A percentile compares a stretch with the other conserved stretches of the same genome.
phyloP scores from a whole-genome alignment of 2,113 vertebrate genomes.

The Solea solea region DNA sequence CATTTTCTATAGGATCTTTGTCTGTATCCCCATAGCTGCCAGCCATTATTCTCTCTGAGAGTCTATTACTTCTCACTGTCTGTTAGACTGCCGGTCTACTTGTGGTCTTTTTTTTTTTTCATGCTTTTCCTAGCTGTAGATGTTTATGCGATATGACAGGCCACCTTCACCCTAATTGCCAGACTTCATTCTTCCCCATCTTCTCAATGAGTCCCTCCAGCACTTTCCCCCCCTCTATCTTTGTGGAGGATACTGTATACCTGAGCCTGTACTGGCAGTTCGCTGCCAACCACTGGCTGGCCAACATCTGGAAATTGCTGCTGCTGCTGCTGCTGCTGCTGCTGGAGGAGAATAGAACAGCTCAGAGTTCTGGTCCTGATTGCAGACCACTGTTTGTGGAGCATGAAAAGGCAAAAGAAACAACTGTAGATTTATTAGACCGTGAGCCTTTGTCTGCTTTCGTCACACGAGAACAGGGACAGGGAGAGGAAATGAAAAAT shows the following conservation, averaged over 20 bases:
- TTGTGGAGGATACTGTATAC: constrained; percentile 43
- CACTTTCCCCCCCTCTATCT: constrained; percentile 5
- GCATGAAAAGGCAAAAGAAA: constrained; percentile 66
- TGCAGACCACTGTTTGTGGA: constrained; percentile 53
- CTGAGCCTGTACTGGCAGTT: constrained; percentile 48
- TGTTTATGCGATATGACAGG: constrained; percentile 21
- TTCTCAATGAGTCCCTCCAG: constrained; percentile 22
- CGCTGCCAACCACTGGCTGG: constrained; percentile 52
- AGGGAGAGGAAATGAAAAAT: constrained; percentile 24
- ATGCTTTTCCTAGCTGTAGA: not conserved
- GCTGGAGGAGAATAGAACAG: constrained; percentile 65
- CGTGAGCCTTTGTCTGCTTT: constrained; percentile 68
- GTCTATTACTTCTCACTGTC: constrained; percentile 42
- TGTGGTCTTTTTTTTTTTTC: constrained; percentile 14
- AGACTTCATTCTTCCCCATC: constrained; percentile 17
- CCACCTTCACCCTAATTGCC: constrained; percentile 23
- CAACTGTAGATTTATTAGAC: constrained; percentile 62
- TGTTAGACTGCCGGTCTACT: constrained; percentile 23
- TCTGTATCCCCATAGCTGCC: constrained; percentile 34
- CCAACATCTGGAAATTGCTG: constrained; percentile 69
- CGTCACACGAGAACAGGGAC: constrained; percentile 52
- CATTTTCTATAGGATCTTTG: constrained; percentile 60
- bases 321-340: constrained; percentile 49
- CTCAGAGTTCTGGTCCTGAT: constrained; percentile 57
- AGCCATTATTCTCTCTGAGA: constrained; percentile 49